Conservation (phyloP, 2,113 vertebrate genomes). For the Carassius carassius region DNA sequence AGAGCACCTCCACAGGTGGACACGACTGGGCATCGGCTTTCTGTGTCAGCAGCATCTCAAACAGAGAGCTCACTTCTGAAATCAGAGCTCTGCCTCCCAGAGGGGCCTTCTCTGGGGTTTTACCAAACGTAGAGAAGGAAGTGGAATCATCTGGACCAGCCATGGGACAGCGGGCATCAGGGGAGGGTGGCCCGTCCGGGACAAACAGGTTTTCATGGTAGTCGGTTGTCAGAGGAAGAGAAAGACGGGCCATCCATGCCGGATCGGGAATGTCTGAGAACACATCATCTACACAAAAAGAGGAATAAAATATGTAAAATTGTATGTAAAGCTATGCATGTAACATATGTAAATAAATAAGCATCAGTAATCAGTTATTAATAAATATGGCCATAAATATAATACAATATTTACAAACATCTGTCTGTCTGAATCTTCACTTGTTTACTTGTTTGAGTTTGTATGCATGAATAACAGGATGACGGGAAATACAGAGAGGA, state of each 20-base stretch:
- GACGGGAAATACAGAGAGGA: constrained; percentile 47
- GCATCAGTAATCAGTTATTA: too few species aligned
- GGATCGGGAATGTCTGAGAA: constrained; percentile 80
- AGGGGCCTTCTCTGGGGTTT: constrained; percentile 73
- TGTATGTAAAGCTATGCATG: too few species aligned
- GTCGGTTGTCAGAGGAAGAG: constrained; percentile 80
- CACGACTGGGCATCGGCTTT: constrained; percentile 77
- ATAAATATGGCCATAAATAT: background rate
- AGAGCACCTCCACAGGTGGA: constrained; percentile 78
- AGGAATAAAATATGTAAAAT: background rate
- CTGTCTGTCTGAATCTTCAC: background rate
- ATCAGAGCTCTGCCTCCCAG: constrained; percentile 82
- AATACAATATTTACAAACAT: background rate
- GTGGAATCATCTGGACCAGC: constrained; percentile 71
- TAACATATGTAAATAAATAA: too few species aligned
- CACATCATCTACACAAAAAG: constrained; percentile 68
- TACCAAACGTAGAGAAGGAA: constrained; percentile 92
- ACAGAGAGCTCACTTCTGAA: constrained; percentile 90
- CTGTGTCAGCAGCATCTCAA: constrained; percentile 90
- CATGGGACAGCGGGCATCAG: constrained; percentile 57
- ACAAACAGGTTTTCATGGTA: constrained; percentile 93
- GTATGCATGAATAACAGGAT: constrained; percentile 52
- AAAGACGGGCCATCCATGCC: constrained; percentile 87
- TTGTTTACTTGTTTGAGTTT: constrained; percentile 12
- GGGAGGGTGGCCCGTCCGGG: constrained; percentile 66